Evolutionary conservation across 1,140 invertebrate species (phyloP), one percentile per base, ranked within the genome.

Genomic region (Drosophila parabipectinata): DNA sequence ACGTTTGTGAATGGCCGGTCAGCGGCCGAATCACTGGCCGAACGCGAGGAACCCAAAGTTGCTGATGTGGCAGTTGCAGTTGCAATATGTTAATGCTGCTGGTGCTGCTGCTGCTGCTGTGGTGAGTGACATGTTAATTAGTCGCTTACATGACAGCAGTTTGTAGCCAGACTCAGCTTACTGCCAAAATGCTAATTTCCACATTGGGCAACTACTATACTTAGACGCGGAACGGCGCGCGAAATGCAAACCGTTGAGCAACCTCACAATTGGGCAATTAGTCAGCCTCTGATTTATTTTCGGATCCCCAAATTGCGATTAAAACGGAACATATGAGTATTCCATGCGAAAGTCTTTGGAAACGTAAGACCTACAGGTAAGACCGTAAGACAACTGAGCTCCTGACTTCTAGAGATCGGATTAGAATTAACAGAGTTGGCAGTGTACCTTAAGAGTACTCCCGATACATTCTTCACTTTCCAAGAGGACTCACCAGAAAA

Each of bases 81-180:
- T 61, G 75, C 48, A 51, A 50, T 12, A 15, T 12, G 26, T 32
- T 55, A 45, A 14, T 26, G 51, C 51, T 50, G 59, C 30, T 45
- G 52, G 12, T 24, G 41, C 39, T 41, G 32, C 32, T 32, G 63
- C 41, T 55, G 51, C 71, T 63, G 57, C 55, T 41, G 51, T 30
- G 37, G 69, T 90, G 81, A 90, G 78, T 90, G 85, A 90, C 85
- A 90, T 90, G 85, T 90, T 90, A 90, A 90, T 90, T 90, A 90
- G 85, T 90, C 85, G 85, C 87, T 81, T 90, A 90, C 85, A 90
- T 90, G 85, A 85, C 85, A 79, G 85, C 81, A 69, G 68, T 89
- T 88, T 79, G 84, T 69, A 83, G 72, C 61, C 62, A 71, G 77
- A 68, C 81, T 77, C 69, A 50, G 55, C 63, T 21, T 41, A 66